Evolutionary conservation across 2,113 vertebrate genomes (phyloP).

Genomic region (Crypturellus undulatus): DNA sequence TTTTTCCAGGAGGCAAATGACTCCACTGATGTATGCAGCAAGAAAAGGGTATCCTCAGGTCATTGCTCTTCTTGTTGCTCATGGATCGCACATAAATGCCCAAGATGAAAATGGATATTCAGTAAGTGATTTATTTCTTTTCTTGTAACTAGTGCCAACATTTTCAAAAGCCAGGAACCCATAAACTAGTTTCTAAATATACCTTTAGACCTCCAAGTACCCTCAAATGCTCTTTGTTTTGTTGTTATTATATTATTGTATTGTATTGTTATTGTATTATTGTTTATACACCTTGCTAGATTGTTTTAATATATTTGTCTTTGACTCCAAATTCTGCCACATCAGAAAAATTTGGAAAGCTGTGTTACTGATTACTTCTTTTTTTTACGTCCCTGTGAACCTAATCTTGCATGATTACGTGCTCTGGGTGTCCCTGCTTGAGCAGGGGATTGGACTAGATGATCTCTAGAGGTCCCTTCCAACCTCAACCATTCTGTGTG

Average conservation of each 20-base stretch:
- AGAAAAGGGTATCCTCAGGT: constrained; percentile 81
- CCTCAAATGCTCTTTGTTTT: background rate
- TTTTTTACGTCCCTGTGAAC: background rate
- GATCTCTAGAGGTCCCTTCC: too few species aligned
- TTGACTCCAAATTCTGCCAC: background rate
- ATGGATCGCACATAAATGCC: constrained; percentile 85
- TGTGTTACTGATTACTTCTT: background rate
- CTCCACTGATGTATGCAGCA: constrained; percentile 90
- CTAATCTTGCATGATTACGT: background rate
- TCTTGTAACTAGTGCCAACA: background rate
- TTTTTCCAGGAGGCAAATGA: constrained; percentile 83
- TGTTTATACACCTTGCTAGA: background rate
- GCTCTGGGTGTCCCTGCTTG: too few species aligned
- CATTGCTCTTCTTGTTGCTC: constrained; percentile 86
- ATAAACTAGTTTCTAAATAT: background rate
- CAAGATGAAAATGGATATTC: constrained; percentile 88
- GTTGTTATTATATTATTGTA: background rate
- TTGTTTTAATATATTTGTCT: background rate
- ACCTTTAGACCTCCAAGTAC: background rate
- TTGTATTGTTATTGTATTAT: too few species aligned
- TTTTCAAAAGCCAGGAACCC: rapidly evolving
- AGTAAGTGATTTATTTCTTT: constrained; percentile 72
- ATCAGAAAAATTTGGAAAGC: background rate
- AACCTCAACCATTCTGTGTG: too few species aligned
- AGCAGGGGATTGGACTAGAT: too few species aligned